Evolutionary conservation across 2,888 invertebrate genomes (phyloP), one percentile per base, ranked within the genome.

Genomic region (Willowsia nigromaculata): DNA sequence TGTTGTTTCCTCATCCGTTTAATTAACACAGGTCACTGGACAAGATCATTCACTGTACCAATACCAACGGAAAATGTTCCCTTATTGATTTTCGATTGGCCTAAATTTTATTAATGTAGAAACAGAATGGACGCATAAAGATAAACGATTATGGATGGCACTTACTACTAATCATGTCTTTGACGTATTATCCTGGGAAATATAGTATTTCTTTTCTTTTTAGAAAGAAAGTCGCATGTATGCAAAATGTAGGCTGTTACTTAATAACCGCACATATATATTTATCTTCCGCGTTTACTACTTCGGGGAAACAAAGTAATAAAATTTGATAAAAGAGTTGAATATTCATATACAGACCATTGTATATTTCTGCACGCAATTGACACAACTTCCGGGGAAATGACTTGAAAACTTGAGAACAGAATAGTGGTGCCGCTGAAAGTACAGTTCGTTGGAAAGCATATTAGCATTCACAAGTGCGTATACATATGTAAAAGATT

Each of bases 41-140:
- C 37, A 68, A 84, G 30, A 84, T 71, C 22, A 68, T 27, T 47
- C 13, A 53, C 11, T 1, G 11, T 43, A 9, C 13, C 62, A 82
- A 53, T 13, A 30, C 22, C 59, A 27, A 37, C 11, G 59, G 13
- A 53, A 56, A 80, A 59, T 22, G 25, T 25, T 25, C 0, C 11
- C 43, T 6, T 43, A 43, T 86, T 86, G 86, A 86, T 86, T 86
- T 86, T 25, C 86, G 53, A 86, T 71, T 86, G 86, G 62, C 86
- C 86, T 56, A 81, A 80, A 86, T 86, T 68, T 47, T 68, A n/a
- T 9, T 43, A 86, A 86, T 86, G 65, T 27, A 9, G 50, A 47
- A 37, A 15, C 40, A 9, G 50, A 47, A 37, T 22, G 27, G 13
- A 68, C 50, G 9, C n/a, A 53, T 30, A 15, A 43, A 76, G 30